Conservation (phyloP, 2,888 invertebrate species). For the Apamea sordens region DNA sequence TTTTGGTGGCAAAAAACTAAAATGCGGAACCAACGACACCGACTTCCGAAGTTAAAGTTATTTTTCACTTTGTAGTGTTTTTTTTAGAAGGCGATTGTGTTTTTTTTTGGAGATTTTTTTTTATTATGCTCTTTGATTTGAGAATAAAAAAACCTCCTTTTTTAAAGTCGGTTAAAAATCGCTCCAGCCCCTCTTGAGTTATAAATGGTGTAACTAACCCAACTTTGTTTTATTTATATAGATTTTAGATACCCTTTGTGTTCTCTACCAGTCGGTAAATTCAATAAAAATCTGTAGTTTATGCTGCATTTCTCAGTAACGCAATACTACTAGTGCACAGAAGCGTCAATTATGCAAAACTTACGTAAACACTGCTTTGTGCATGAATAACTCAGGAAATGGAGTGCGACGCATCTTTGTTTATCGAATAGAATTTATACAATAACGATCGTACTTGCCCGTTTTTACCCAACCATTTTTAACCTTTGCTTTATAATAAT, state of each 20-base stretch:
- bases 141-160: too few species aligned
- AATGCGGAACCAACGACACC: too few species aligned
- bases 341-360: conserved; percentile 63
- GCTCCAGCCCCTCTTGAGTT: background rate
- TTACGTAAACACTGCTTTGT: conserved; percentile 53
- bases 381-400: conserved; percentile 43
- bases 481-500: background rate
- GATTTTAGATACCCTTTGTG: background rate
- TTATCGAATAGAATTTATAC: background rate
- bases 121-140: too few species aligned
- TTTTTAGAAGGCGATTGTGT: too few species aligned
- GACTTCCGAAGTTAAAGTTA: too few species aligned
- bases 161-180: too few species aligned
- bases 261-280: conserved; percentile 1
- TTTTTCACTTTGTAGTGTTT: too few species aligned
- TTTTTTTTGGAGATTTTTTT: too few species aligned
- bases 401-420: conserved; percentile 33
- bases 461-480: background rate
- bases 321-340: conserved; percentile 46
- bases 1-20: too few species aligned
- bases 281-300: conserved; percentile 47
- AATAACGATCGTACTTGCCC: background rate
- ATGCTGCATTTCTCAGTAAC: conserved; percentile 48
- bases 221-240: too few species aligned
- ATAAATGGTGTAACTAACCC: background rate